A percentile compares a stretch with the other conserved stretches of the same genome.
Evolutionary conservation across 2,113 vertebrate species (phyloP).

Genomic region (Dendrocopos noguchii): DNA sequence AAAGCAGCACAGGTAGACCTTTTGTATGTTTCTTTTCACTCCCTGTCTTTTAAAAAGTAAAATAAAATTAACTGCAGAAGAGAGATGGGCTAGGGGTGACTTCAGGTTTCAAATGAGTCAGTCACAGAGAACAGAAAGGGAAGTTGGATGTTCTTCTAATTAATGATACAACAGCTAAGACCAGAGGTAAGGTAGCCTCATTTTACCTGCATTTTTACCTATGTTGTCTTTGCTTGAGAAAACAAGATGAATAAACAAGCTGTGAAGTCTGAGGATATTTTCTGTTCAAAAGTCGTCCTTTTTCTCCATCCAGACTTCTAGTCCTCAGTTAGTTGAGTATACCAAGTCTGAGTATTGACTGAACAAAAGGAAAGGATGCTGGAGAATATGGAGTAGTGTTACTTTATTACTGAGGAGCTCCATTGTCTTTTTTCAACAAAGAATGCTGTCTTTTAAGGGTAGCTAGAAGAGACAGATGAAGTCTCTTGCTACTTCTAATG

Average conservation of each 20-base stretch:
- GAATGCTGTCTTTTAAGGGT: background rate
- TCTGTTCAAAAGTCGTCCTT: background rate
- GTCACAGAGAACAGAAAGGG: background rate
- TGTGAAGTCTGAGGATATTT: background rate
- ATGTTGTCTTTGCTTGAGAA: background rate
- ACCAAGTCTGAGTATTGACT: background rate
- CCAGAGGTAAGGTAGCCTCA: background rate
- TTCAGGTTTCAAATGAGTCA: background rate
- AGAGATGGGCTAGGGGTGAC: background rate
- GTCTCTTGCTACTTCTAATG: background rate
- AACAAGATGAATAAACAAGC: background rate
- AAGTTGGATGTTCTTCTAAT: background rate
- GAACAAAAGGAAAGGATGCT: background rate
- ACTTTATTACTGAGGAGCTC: background rate
- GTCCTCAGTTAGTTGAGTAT: background rate
- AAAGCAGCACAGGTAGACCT: background rate
- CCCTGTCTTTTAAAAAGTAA: background rate
- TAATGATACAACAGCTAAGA: background rate
- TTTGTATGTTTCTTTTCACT: background rate
- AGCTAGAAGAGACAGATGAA: background rate
- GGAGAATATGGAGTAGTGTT: background rate
- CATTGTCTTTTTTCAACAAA: background rate
- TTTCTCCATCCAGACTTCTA: background rate
- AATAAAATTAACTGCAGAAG: background rate
- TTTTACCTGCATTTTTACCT: background rate